These are phyloP conservation scores for Exaiptasia diaphana DNA, from an alignment of 64 coral and sea anemone species.

Conservation along the genomic window DNA sequence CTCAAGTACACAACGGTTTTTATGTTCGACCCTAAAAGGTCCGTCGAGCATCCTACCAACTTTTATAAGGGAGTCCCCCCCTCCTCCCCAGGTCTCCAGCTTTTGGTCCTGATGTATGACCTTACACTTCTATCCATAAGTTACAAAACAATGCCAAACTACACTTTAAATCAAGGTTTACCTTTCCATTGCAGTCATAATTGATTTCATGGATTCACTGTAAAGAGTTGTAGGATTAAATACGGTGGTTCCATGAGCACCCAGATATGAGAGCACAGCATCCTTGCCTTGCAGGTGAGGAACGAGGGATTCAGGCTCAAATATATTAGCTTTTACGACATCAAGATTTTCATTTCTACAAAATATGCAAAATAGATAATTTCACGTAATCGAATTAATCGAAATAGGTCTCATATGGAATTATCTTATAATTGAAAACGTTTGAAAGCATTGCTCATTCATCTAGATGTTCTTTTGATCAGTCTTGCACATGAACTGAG, in stretches of 20 bases:
- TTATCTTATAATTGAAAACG: too few relatives aligned
- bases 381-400: background rate
- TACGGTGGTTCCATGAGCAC: constrained; percentile 35
- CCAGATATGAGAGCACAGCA: constrained; percentile 63
- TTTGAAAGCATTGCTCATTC: too few relatives aligned
- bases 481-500: background rate
- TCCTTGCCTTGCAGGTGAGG: constrained; percentile 31
- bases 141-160: background rate
- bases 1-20: too few relatives aligned
- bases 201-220: constrained; percentile 47
- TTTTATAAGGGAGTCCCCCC: too few relatives aligned
- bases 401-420: too few relatives aligned
- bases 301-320: constrained; percentile 56
- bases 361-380: background rate
- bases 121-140: too few relatives aligned
- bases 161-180: too few relatives aligned
- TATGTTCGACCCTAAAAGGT: too few relatives aligned
- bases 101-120: too few relatives aligned
- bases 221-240: constrained; percentile 61
- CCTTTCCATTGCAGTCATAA: constrained; percentile 58
- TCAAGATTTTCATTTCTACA: constrained; percentile 58
- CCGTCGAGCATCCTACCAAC: too few relatives aligned
- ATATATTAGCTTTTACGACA: constrained; percentile 52
- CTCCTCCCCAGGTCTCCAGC: too few relatives aligned
- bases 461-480: too few relatives aligned